Percentiles rank a stretch among this genome's conserved stretches.
Conservation (phyloP, 2,888 invertebrate genomes). For the Drosophila anomalata region DNA sequence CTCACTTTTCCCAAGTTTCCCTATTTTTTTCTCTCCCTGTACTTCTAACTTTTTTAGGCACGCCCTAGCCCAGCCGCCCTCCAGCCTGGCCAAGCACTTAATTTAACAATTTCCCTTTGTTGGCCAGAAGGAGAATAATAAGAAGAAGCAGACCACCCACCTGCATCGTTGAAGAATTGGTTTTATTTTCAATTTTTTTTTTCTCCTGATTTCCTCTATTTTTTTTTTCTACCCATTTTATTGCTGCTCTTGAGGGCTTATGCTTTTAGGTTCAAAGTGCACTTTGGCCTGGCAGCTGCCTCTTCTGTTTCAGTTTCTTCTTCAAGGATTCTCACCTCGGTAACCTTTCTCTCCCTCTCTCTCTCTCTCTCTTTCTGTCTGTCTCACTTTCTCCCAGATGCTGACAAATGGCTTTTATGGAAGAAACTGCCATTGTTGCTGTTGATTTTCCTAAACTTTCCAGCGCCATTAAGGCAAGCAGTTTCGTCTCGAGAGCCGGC, state of each 20-base stretch:
- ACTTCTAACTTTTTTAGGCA: conserved; percentile 57
- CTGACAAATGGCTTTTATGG: conserved; percentile 33
- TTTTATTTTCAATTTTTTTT: not conserved
- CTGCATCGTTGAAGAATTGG: conserved; percentile 6
- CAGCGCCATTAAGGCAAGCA: conserved; percentile 69
- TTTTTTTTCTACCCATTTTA: conserved; percentile 1
- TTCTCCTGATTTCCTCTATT: not conserved
- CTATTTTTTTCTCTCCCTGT: conserved; percentile 30
- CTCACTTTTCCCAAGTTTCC: too few species aligned
- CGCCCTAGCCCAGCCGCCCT: conserved; percentile 8
- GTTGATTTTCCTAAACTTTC: conserved; percentile 47
- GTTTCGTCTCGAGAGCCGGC: conserved; percentile 59
- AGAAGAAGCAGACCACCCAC: conserved; percentile 7
- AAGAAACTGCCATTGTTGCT: conserved; percentile 23
- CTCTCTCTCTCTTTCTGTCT: not conserved
- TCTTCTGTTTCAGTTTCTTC: conserved; percentile 25
- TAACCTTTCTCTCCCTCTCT: not conserved
- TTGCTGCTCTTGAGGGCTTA: conserved; percentile 36
- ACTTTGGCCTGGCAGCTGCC: conserved; percentile 46
- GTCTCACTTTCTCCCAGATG: not conserved
- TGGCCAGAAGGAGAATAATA: conserved; percentile 8
- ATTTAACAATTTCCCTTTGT: conserved; percentile 76
- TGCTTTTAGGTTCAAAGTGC: conserved; percentile 49
- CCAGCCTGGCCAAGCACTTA: conserved; percentile 63
- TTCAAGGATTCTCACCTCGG: conserved; percentile 31